Conservation (phyloP, 2,797 vertebrate species). For the Acanthurus lineatus region DNA sequence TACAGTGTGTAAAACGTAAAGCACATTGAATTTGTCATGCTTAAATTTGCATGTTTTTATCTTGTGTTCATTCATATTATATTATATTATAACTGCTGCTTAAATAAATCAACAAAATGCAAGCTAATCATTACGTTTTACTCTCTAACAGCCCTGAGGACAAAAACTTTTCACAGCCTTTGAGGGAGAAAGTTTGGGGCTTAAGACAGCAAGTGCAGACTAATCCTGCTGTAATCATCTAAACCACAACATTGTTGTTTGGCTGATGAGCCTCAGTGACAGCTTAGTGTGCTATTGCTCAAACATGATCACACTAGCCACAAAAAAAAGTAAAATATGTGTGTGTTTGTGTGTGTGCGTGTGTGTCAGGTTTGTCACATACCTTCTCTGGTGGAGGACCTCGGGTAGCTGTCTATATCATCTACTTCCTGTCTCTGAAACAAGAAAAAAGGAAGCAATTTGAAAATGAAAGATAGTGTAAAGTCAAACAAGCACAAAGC, state of each 20-base stretch:
- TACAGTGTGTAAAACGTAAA: too few species aligned
- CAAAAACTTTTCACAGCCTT: constrained; percentile 9
- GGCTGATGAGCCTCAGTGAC: constrained; percentile 37
- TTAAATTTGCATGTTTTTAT: too few species aligned
- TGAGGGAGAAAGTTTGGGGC: constrained; percentile 41
- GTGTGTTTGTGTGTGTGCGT: constrained; percentile 2
- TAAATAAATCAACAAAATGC: too few species aligned
- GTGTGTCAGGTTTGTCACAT: constrained; percentile 20
- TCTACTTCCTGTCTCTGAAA: constrained; percentile 79
- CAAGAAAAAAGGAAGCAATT: background rate
- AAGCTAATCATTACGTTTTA: too few species aligned
- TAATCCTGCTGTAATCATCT: constrained; percentile 59
- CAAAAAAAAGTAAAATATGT: background rate
- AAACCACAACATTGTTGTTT: constrained; percentile 51
- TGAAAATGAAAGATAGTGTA: background rate
- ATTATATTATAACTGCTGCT: too few species aligned
- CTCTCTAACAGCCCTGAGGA: background rate
- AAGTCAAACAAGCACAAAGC: constrained; percentile 2
- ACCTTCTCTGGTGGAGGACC: constrained; percentile 82
- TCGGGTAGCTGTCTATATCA: constrained; percentile 74
- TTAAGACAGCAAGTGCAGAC: constrained; percentile 51
- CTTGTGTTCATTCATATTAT: too few species aligned
- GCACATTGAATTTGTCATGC: too few species aligned
- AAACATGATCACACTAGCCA: constrained; percentile 41
- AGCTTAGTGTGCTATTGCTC: constrained; percentile 37